phyloP scores from a whole-genome alignment of 2,113 vertebrate species.

The Circaetus gallicus region DNA sequence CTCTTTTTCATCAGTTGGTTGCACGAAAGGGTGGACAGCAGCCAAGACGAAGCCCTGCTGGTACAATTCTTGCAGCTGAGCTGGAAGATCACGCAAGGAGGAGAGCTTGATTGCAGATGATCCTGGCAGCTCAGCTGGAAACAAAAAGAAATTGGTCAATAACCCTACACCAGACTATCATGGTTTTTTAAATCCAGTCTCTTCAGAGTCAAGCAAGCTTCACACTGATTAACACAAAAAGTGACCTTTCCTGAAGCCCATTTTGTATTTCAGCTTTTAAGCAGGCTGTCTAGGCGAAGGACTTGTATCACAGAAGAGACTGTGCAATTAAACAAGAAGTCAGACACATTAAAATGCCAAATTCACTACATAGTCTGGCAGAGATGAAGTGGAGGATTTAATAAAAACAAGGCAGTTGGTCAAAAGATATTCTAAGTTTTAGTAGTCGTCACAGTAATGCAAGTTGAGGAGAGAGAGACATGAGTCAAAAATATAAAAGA shows the following conservation, averaged over 20 bases:
- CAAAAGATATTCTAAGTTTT: not conserved
- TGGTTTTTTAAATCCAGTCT: not conserved
- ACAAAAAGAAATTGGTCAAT: conserved; percentile 48
- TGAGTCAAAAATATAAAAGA: not conserved
- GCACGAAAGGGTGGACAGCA: conserved; percentile 91
- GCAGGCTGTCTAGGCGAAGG: not conserved
- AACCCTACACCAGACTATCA: not conserved
- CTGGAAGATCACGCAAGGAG: conserved; percentile 87
- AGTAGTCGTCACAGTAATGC: not conserved
- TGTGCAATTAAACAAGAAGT: not conserved
- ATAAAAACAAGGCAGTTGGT: not conserved
- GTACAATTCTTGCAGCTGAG: conserved; percentile 91
- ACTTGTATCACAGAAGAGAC: not conserved
- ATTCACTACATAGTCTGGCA: not conserved
- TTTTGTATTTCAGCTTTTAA: not conserved
- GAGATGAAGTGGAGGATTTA: not conserved
- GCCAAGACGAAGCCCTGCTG: conserved; percentile 91
- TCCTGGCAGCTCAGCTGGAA: conserved; percentile 76
- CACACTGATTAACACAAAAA: not conserved
- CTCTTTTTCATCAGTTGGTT: conserved; percentile 82
- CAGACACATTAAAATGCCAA: conserved; percentile 10
- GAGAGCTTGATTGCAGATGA: conserved; percentile 88
- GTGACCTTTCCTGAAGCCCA: not conserved
- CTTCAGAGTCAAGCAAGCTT: conserved; percentile 15
- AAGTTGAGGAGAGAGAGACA: not conserved